These are phyloP conservation scores for Podilymbus podiceps DNA, from an alignment of 2,113 vertebrate species.

Conservation along the genomic window DNA sequence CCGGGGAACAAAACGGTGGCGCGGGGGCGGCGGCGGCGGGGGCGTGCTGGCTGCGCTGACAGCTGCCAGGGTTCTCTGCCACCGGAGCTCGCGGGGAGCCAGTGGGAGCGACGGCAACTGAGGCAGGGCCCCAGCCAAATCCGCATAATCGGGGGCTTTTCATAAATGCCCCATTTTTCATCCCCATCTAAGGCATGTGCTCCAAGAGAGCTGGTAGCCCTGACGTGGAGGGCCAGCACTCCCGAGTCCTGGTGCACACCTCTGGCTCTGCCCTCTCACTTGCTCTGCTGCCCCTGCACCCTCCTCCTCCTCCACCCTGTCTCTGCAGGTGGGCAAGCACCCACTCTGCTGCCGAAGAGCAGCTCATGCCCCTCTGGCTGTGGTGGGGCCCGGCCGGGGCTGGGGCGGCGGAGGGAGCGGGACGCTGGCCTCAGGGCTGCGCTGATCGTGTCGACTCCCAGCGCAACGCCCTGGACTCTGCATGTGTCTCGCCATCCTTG, in stretches of 20 bases:
- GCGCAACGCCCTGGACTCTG: rapidly evolving
- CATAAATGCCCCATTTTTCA: slow-evolving; percentile 79
- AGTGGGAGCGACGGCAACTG: slow-evolving; percentile 64
- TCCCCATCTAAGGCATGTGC: slow-evolving; percentile 54
- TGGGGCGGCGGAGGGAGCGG: rapidly evolving
- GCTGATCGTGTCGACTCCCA: rapidly evolving
- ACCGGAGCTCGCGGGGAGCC: slow-evolving; percentile 75
- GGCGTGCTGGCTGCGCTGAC: slow-evolving; percentile 73
- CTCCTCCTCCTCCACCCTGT: background rate
- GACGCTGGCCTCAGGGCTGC: rapidly evolving
- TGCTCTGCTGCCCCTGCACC: background rate
- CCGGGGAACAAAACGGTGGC: slow-evolving; percentile 72
- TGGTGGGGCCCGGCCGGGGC: background rate
- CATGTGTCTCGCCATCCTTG: rapidly evolving
- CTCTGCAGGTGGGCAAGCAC: rapidly evolving
- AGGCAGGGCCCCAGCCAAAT: slow-evolving; percentile 71
- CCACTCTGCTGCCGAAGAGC: rapidly evolving
- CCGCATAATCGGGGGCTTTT: slow-evolving; percentile 76
- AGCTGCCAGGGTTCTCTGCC: slow-evolving; percentile 79
- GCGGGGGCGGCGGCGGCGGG: slow-evolving; percentile 76
- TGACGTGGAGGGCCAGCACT: slow-evolving; percentile 2
- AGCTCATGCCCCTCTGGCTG: background rate
- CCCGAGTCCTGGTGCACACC: slow-evolving; percentile 9
- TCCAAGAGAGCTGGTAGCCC: background rate
- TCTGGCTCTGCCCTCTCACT: rapidly evolving